Conservation (phyloP, 2,797 vertebrate genomes). For the Neostethus bicornis region DNA sequence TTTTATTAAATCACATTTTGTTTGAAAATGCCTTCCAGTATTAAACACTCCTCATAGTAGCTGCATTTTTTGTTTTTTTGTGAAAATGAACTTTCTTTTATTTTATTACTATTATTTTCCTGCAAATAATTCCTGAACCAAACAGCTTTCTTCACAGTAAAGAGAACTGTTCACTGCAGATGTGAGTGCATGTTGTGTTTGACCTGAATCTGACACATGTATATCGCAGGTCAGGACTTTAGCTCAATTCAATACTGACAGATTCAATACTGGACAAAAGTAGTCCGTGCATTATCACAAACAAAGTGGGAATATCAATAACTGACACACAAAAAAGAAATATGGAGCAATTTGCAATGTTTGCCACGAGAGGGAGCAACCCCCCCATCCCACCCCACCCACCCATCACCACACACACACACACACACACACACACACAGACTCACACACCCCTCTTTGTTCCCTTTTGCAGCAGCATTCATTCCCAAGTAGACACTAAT, state of each 20-base stretch:
- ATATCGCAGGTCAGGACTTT: conserved; percentile 47
- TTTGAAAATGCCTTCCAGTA: too few species aligned
- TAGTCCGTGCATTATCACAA: conserved; percentile 45
- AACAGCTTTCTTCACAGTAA: conserved; percentile 46
- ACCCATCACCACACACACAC: too few species aligned
- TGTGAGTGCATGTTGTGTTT: conserved; percentile 26
- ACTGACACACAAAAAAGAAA: conserved; percentile 43
- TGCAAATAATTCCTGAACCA: background rate
- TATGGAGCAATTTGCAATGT: background rate
- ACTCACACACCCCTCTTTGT: conserved; percentile 44
- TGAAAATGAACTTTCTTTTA: background rate
- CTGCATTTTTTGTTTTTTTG: too few species aligned
- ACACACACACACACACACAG: too few species aligned
- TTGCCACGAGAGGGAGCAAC: conserved; percentile 68
- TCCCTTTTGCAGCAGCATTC: conserved; percentile 29
- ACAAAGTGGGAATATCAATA: conserved; percentile 55
- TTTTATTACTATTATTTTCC: background rate
- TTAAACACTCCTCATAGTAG: too few species aligned
- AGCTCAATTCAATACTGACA: conserved; percentile 51
- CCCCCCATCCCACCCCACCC: too few species aligned
- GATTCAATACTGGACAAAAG: conserved; percentile 45
- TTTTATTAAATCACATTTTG: too few species aligned
- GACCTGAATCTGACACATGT: conserved; percentile 24
- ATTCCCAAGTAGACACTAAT: conserved; percentile 28
- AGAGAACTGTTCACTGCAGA: conserved; percentile 34